Conservation (phyloP, 2,797 vertebrate species). For the Ctenosaura bakeri region DNA sequence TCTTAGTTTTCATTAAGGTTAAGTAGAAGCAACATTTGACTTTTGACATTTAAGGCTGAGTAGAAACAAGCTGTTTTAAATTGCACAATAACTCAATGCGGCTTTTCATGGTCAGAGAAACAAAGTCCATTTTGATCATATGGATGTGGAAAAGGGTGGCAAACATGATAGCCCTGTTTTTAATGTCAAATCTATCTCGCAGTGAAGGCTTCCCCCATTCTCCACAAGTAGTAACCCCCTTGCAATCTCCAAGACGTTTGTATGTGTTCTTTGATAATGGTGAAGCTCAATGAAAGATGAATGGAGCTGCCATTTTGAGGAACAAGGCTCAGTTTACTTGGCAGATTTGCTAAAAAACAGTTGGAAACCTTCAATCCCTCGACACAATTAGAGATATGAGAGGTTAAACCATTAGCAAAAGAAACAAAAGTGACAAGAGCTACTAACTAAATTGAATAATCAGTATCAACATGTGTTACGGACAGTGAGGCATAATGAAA, state of each 20-base stretch:
- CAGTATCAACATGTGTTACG: slow-evolving; percentile 16
- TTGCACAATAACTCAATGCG: neutral
- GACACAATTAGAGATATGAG: slow-evolving; percentile 8
- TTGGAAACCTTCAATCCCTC: slow-evolving; percentile 40
- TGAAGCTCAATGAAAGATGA: slow-evolving; percentile 43
- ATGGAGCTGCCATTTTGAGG: neutral
- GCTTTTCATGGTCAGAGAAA: slow-evolving; percentile 36
- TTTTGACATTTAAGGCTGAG: slow-evolving; percentile 37
- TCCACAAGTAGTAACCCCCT: neutral
- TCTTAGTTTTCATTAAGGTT: slow-evolving; percentile 24
- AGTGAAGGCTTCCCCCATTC: neutral
- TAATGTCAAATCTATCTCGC: slow-evolving; percentile 29
- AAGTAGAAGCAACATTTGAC: slow-evolving; percentile 28
- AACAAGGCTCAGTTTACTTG: slow-evolving; percentile 22
- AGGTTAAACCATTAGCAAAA: neutral
- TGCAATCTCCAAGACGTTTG: neutral
- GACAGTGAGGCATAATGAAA: slow-evolving; percentile 49
- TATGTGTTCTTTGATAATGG: neutral
- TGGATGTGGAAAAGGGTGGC: neutral
- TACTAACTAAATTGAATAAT: slow-evolving; percentile 47
- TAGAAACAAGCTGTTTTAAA: slow-evolving; percentile 43
- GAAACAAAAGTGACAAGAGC: neutral
- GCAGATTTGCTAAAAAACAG: slow-evolving; percentile 31
- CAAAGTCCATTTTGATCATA: slow-evolving; percentile 22
- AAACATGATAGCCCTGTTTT: neutral